Base-by-base conservation (phyloP, 2,797 vertebrate genomes). In the Acrossocheilus wenchowensis region DNA sequence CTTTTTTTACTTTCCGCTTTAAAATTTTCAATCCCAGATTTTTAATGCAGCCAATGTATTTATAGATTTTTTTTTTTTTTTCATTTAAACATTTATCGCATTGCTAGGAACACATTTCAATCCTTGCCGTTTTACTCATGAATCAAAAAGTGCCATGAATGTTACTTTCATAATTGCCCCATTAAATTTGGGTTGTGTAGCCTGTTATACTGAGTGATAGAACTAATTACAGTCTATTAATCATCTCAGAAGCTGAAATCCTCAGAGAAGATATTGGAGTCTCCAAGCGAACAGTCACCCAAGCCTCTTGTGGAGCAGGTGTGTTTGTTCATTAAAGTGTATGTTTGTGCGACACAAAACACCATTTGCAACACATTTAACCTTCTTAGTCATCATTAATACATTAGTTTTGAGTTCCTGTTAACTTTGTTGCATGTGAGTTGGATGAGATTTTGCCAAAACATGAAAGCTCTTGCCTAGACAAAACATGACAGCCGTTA, bases 221-320 rank as follows among this genome's bases (percentile, higher is more conserved):
- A 84, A 36, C 43, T 52, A 78, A 77, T 26, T 8, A 12, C 62
- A 39, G 23, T 89, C 74, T 82, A n/a, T 62, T 17, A 68, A 86
- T 74, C 10, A 34, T 64, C 90, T 26, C 87, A 94, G 94, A 94
- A 88, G 86, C 89, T 90, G 60, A 93, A 92, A 83, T 73, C 84
- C 66, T 71, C 91, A 69, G 94, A 94, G 43, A 89, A 77, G 11
- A 88, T 87, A 3, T 60, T 90, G 6, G 90, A 91, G 87, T 87
- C 90, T 88, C 81, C 45, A 43, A 77, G 36, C 30, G 91, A 92
- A 64, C 83, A 23, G 23, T 41, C 77, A 5, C 34, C 81, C 9
- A 83, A 34, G 80, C 84, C 77, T 2, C 72, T 26, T 2, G 87
- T 80, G 64, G 94, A 94, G 87, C 91, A 93, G 92, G 94, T 94